Conservation (phyloP, 2,113 vertebrate genomes). For the Mola mola region DNA sequence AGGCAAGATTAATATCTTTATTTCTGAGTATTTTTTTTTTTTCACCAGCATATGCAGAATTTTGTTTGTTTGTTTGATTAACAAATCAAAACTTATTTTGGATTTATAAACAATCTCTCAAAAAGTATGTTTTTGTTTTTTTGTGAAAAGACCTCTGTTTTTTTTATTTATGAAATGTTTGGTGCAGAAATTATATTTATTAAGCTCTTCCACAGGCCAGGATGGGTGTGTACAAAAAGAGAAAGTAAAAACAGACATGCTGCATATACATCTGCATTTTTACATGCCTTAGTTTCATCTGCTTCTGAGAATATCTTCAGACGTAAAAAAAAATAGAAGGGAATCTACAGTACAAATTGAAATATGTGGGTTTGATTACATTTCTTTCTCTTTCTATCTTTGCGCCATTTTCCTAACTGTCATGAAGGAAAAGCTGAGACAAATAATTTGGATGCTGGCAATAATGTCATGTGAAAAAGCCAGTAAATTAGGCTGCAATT, state of each 20-base stretch:
- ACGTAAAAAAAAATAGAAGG: too few relatives aligned
- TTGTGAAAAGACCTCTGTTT: background rate
- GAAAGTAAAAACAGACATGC: too few relatives aligned
- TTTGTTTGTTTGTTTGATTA: slow-evolving; percentile 12
- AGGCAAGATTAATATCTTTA: too few relatives aligned
- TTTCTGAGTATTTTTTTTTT: background rate
- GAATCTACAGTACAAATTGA: too few relatives aligned
- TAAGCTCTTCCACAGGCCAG: background rate
- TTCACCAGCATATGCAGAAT: background rate
- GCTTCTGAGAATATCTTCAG: too few relatives aligned
- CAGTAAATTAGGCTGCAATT: background rate
- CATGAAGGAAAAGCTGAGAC: too few relatives aligned
- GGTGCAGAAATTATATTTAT: background rate
- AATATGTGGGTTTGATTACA: background rate
- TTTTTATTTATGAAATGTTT: background rate
- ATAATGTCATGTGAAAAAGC: background rate
- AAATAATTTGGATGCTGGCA: slow-evolving; percentile 12
- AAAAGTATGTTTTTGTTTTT: background rate
- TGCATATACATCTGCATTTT: too few relatives aligned
- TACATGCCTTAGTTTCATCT: too few relatives aligned
- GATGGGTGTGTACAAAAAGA: too few relatives aligned
- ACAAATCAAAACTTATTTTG: slow-evolving; percentile 3
- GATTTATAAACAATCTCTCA: slow-evolving; percentile 15
- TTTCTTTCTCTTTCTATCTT: background rate
- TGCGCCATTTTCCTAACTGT: background rate